Evolutionary conservation across 2,113 vertebrate genomes (phyloP), one percentile per base, ranked within the genome.

Genomic region (Casuarius casuarius): DNA sequence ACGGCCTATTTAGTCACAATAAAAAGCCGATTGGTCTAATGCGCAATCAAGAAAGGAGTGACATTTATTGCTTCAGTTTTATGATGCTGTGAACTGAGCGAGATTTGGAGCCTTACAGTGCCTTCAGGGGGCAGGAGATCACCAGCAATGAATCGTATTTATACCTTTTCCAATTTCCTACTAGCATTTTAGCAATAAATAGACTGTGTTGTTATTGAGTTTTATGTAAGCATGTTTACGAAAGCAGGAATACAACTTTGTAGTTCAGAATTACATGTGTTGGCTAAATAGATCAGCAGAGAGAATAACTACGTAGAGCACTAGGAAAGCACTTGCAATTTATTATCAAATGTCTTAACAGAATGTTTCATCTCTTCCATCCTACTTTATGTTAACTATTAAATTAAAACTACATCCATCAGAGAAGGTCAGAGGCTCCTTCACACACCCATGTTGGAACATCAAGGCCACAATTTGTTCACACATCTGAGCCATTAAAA

Each of bases 41-140:
- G 86, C 16, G 33, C 94, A 92, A 96, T 97, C 96, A 97, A 87
- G 94, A 96, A 94, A 95, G 66, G 88, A 96, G 68, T 95, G 95
- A 90, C 96, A 96, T 97, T 96, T 98, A 97, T 97, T 95, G 95
- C 98, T 96, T 93, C 0, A 12, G 90, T 91, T 98, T 97, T 97
- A 97, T 86, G 95, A 85, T 62, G 49, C 87, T 89, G 82, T 95
- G 96, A 95, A 94, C 92, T 68, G 91, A 97, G 94, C 76, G 82
- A 94, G 94, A 96, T 94, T 95, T 95, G 96, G 87, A 96, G 92
- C 89, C 89, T 92, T 72, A 17, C 68, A 72, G 90, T 93, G 89
- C 90, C 93, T 92, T 92, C 78, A 56, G 75, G 95, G 94, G 93
- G 82, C 94, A 94, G 89, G 95, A 97, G 97, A 96, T 96, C 96